These are phyloP conservation scores for Etheostoma nigrum DNA, from an alignment of 2,797 vertebrate genomes.

Conservation along the genomic window DNA sequence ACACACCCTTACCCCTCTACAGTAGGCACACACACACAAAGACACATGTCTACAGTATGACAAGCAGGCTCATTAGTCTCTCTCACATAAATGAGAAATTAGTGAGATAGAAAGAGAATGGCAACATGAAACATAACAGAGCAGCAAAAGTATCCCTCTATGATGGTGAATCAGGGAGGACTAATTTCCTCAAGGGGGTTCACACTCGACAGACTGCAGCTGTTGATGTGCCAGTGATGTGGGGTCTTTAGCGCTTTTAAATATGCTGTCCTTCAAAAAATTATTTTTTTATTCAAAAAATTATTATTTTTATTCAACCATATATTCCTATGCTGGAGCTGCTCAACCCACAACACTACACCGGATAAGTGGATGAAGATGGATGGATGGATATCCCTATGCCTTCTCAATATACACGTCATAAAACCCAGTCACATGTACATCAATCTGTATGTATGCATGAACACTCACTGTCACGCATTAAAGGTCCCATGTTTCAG, in stretches of 20 bases:
- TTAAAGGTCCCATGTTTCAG: too few species aligned
- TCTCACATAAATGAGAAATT: slow-evolving; percentile 13
- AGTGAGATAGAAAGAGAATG: slow-evolving; percentile 26
- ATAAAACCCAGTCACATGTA: background rate
- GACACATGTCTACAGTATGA: slow-evolving; percentile 10
- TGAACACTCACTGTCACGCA: background rate
- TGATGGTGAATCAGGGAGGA: slow-evolving; percentile 56
- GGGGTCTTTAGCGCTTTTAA: slow-evolving; percentile 36
- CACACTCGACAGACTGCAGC: slow-evolving; percentile 44
- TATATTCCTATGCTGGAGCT: background rate
- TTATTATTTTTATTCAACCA: too few species aligned
- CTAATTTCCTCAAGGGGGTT: slow-evolving; percentile 57
- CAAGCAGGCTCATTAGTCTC: slow-evolving; percentile 28
- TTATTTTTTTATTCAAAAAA: too few species aligned
- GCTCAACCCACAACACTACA: too few species aligned
- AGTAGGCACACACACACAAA: slow-evolving; percentile 1
- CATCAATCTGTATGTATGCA: slow-evolving; percentile 1
- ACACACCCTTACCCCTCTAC: background rate
- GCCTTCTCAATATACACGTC: background rate
- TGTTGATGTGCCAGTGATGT: slow-evolving; percentile 37
- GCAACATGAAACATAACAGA: slow-evolving; percentile 29
- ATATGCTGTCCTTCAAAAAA: slow-evolving; percentile 43
- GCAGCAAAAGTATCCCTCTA: slow-evolving; percentile 44
- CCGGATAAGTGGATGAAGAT: too few species aligned
- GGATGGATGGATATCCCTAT: background rate